phyloP scores from a whole-genome alignment of 2,113 vertebrate species.

The Tragelaphus scriptus region DNA sequence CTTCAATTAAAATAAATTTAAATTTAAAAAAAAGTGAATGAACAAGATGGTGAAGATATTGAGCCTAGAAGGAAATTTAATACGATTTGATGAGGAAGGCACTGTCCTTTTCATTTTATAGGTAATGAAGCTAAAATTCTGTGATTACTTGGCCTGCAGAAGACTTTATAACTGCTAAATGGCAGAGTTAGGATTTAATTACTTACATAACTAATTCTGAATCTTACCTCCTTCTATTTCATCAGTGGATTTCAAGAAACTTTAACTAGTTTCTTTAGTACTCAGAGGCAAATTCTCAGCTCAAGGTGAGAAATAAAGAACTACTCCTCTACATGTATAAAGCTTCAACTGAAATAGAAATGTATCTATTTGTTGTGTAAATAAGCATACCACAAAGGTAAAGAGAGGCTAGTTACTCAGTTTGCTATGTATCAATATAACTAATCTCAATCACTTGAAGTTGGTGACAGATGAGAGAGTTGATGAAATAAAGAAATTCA shows the following conservation, averaged over 20 bases:
- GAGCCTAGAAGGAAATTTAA: neutral
- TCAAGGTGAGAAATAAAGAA: neutral
- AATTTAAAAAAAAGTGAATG: no score
- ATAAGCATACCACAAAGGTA: neutral
- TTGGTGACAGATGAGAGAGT: neutral
- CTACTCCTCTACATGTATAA: accelerated
- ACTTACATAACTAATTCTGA: neutral
- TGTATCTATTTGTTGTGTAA: neutral
- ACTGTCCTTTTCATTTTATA: neutral
- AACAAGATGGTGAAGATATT: neutral
- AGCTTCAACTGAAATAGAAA: neutral
- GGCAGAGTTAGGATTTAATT: neutral
- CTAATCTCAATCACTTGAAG: neutral
- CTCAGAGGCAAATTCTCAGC: neutral
- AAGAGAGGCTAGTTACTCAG: neutral
- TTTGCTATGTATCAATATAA: accelerated
- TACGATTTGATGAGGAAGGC: neutral
- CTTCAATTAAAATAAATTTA: no score
- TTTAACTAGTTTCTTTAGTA: neutral
- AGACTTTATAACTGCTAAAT: neutral
- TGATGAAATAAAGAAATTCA: neutral
- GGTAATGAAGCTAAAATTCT: neutral
- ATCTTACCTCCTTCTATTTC: neutral
- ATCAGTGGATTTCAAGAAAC: neutral
- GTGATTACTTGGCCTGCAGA: accelerated